These are phyloP conservation scores for Orchestia grillus DNA, from an alignment of 1,140 invertebrate genomes.

Conservation along the genomic window DNA sequence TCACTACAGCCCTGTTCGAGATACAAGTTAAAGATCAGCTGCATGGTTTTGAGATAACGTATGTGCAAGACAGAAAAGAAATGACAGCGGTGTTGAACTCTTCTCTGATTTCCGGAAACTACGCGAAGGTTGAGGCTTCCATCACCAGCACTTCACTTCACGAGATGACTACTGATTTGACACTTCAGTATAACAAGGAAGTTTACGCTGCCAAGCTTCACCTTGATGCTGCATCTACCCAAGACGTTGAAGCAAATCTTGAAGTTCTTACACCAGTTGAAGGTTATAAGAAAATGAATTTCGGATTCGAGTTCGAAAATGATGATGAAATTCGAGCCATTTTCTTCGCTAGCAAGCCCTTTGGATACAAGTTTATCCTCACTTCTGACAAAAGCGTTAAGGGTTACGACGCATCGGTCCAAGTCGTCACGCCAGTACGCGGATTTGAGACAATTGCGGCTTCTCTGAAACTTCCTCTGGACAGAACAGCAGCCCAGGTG, in stretches of 20 bases:
- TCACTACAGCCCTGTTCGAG: conserved; percentile 31
- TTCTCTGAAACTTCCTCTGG: conserved; percentile 58
- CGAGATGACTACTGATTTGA: conserved; percentile 58
- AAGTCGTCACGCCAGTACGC: conserved; percentile 54
- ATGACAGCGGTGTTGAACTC: conserved; percentile 54
- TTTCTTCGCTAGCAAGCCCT: no score
- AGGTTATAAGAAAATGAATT: conserved; percentile 61
- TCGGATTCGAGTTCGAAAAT: conserved; percentile 52
- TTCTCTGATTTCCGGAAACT: conserved; percentile 58
- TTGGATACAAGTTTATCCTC: no score
- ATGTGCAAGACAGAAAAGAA: conserved; percentile 49
- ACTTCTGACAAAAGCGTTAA: no score
- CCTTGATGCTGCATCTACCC: background rate
- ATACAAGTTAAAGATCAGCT: conserved; percentile 27
- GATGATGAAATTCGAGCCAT: no score
- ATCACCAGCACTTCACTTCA: conserved; percentile 45
- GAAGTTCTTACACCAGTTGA: conserved; percentile 60
- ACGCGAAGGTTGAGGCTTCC: conserved; percentile 55
- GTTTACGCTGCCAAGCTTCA: conserved; percentile 58
- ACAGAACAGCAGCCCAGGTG: conserved; percentile 51
- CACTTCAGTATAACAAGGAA: conserved; percentile 53
- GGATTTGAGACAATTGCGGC: conserved; percentile 57
- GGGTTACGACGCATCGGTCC: no score
- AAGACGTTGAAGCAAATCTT: conserved; percentile 32
- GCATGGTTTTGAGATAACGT: conserved; percentile 58